Conservation (phyloP, 1,140 invertebrate species). For the Chrysomallon squamiferum region DNA sequence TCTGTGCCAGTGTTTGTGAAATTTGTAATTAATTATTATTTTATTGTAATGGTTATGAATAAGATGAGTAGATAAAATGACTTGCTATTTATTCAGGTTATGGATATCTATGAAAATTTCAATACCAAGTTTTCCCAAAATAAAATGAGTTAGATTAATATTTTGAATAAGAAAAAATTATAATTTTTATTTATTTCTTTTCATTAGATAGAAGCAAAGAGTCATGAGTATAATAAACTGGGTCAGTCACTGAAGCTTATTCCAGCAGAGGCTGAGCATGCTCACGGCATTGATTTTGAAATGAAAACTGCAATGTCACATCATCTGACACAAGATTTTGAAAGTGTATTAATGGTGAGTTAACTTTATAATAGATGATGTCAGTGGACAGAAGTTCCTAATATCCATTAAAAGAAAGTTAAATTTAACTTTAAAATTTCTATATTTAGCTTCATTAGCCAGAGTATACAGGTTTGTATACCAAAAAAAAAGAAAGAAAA, state of each 20-base stretch:
- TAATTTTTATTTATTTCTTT: no score
- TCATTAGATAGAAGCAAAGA: constrained; percentile 37
- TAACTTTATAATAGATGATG: background rate
- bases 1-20: no score
- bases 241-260: constrained; percentile 44
- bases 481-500: no score
- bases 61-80: no score
- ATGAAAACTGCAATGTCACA: constrained; percentile 25
- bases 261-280: constrained; percentile 43
- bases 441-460: background rate
- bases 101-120: no score
- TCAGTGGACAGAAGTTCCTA: background rate
- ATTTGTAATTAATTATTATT: no score
- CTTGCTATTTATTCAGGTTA: no score
- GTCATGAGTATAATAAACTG: constrained; percentile 41
- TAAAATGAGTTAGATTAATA: no score
- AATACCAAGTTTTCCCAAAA: no score
- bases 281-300: constrained; percentile 48
- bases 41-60: no score
- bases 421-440: background rate
- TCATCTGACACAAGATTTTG: constrained; percentile 12
- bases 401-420: background rate
- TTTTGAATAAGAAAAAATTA: no score
- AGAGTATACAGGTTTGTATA: background rate
- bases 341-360: constrained; percentile 39